Conservation (phyloP, 2,797 vertebrate genomes). For the Telmatherina bonti region DNA sequence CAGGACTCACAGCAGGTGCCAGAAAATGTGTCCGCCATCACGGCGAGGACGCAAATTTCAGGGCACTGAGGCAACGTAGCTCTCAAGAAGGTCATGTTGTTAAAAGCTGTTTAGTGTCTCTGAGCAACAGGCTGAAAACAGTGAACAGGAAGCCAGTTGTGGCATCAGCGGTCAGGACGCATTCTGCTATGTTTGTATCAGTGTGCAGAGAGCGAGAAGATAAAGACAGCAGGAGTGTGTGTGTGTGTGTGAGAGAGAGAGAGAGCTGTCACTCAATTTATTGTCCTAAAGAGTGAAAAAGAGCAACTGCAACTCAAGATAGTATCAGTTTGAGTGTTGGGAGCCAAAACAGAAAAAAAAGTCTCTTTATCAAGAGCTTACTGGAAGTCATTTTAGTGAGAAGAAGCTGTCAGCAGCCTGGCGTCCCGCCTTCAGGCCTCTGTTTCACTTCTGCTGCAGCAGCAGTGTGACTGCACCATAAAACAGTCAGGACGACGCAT, state of each 20-base stretch:
- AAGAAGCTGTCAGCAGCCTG: slow-evolving; percentile 23
- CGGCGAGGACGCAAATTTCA: slow-evolving; percentile 15
- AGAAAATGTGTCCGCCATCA: slow-evolving; percentile 10
- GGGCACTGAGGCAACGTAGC: background rate
- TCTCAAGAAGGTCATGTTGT: slow-evolving; percentile 57
- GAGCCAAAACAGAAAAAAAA: background rate
- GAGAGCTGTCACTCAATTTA: slow-evolving; percentile 6
- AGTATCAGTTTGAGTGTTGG: slow-evolving; percentile 19
- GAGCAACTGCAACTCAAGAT: slow-evolving; percentile 12
- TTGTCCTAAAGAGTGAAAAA: slow-evolving; percentile 3
- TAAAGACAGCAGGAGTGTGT: slow-evolving; percentile 54
- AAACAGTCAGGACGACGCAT: no score
- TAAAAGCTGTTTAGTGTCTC: slow-evolving; percentile 67
- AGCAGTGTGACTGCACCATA: slow-evolving; percentile 5
- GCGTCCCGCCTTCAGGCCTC: slow-evolving; percentile 33
- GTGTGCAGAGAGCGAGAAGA: slow-evolving; percentile 54
- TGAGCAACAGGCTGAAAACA: slow-evolving; percentile 71
- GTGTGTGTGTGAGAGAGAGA: slow-evolving; percentile 43
- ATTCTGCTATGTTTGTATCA: slow-evolving; percentile 80
- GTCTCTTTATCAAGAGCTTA: background rate
- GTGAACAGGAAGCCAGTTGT: slow-evolving; percentile 87
- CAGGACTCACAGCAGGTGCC: slow-evolving; percentile 18
- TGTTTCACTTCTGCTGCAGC: slow-evolving; percentile 80
- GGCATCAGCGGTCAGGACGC: slow-evolving; percentile 81
- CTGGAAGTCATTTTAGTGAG: slow-evolving; percentile 19